A percentile compares a stretch with the other conserved stretches of the same genome.
Conservation (phyloP, 2,113 vertebrate genomes). For the Xenopus tropicalis region DNA sequence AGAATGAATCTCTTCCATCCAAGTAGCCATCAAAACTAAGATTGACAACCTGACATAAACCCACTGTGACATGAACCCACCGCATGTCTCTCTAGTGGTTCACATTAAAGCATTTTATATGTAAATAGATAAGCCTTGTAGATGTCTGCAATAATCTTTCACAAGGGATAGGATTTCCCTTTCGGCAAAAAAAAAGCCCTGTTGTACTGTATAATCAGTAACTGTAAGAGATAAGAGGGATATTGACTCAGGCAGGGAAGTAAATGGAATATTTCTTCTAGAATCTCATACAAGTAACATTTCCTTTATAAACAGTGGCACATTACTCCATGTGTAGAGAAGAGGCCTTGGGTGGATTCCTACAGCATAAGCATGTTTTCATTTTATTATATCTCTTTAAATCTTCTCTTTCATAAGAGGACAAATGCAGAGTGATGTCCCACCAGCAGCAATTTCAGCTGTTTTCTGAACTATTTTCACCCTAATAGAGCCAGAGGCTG, state of each 20-base stretch:
- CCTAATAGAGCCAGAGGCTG: neutral
- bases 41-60: conserved; percentile 23
- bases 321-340: neutral
- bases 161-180: conserved; percentile 31
- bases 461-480: neutral
- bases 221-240: conserved; percentile 29
- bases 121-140: conserved; percentile 40
- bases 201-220: conserved; percentile 33
- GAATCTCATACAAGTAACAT: conserved; percentile 17
- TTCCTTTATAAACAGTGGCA: conserved; percentile 31
- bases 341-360: conserved; percentile 6
- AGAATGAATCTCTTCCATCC: neutral
- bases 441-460: neutral
- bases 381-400: neutral
- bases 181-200: conserved; percentile 39
- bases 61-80: conserved; percentile 28
- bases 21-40: conserved; percentile 11
- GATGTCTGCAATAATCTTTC: conserved; percentile 37
- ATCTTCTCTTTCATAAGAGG: neutral
- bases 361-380: neutral
- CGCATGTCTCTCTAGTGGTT: conserved; percentile 26
- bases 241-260: conserved; percentile 20
- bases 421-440: neutral
- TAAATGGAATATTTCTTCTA: conserved; percentile 19
- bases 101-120: conserved; percentile 34